phyloP scores from a whole-genome alignment of 37 sponge, comb jelly and placozoan species.

The Agelas oroides region DNA sequence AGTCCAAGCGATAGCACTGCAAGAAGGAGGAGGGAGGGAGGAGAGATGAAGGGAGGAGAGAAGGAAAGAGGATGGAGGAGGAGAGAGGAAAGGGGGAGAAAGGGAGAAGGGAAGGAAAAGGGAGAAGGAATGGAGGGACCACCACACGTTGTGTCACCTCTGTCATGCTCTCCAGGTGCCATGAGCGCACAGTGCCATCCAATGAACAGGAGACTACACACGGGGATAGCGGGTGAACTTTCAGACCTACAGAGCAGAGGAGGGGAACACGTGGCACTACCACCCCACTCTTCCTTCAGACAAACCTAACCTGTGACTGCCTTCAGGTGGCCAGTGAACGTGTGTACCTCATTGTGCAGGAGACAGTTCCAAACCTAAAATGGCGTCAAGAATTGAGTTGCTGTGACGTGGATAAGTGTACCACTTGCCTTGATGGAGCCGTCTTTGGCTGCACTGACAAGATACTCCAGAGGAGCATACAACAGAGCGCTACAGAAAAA shows the following conservation, averaged over 20 bases:
- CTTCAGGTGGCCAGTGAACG: constrained; percentile 34
- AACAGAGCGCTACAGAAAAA: constrained; percentile 35
- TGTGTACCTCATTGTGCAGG: constrained; percentile 15
- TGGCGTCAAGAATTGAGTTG: not conserved
- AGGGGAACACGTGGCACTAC: no score
- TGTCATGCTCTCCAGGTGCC: constrained; percentile 59
- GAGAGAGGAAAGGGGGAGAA: not conserved
- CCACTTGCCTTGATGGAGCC: constrained; percentile 57
- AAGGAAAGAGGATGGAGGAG: not conserved
- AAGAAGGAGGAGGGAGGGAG: not conserved
- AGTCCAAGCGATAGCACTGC: constrained; percentile 30
- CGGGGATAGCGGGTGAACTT: constrained; percentile 32
- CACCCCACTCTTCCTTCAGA: no score
- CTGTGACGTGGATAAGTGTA: not conserved
- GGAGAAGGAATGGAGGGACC: no score
- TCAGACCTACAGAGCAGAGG: not conserved
- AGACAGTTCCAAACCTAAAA: constrained; percentile 48
- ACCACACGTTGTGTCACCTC: constrained; percentile 47
- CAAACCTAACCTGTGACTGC: constrained; percentile 22
- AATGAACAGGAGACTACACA: constrained; percentile 61
- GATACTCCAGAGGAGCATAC: constrained; percentile 21
- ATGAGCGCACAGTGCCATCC: constrained; percentile 62
- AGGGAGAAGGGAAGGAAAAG: no score
- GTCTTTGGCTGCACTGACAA: constrained; percentile 59
- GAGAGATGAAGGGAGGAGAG: not conserved